Evolutionary conservation across 2,797 vertebrate genomes (phyloP).

Genomic region (Nannoperca australis): DNA sequence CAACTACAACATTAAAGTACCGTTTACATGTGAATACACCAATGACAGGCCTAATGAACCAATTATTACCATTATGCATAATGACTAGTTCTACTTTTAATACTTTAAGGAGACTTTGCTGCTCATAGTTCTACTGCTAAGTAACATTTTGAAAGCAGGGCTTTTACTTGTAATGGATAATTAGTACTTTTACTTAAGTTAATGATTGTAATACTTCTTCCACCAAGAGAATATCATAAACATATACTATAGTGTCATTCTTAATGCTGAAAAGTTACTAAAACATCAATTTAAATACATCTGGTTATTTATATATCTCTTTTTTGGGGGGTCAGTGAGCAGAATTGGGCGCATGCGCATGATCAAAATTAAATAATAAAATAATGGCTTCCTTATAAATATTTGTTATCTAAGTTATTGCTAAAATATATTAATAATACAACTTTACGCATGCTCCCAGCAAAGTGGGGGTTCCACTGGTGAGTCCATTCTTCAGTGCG

Average conservation of each 20-base stretch:
- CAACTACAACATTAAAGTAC: background rate
- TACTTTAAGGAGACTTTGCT: background rate
- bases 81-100: background rate
- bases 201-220: background rate
- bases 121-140: background rate
- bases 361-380: background rate
- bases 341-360: background rate
- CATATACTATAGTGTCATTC: background rate
- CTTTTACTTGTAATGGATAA: background rate
- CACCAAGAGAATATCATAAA: background rate
- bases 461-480: slow-evolving; percentile 29
- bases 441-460: background rate
- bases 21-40: background rate
- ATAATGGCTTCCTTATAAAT: background rate
- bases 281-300: background rate
- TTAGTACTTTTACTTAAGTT: background rate
- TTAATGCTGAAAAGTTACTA: background rate
- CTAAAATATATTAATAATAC: background rate
- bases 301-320: background rate
- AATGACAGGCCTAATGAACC: background rate
- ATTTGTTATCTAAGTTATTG: background rate
- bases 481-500: slow-evolving; percentile 34
- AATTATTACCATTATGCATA: background rate
- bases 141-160: background rate
- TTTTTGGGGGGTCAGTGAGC: background rate